Evolutionary conservation across 2,888 invertebrate genomes (phyloP).

Genomic region (Polymixis flavicincta): DNA sequence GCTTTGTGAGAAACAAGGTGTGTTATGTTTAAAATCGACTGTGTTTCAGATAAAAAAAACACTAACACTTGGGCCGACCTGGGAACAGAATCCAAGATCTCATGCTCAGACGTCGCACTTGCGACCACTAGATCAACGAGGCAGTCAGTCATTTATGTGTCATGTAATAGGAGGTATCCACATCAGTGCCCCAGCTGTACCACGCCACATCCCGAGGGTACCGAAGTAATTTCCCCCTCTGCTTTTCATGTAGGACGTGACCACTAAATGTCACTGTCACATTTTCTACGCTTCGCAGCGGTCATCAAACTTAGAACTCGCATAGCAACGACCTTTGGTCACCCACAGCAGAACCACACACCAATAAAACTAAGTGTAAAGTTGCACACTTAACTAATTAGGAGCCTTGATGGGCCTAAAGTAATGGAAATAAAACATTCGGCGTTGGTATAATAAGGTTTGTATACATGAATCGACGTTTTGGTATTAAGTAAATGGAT

Average conservation of each 20-base stretch:
- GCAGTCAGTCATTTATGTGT: no score
- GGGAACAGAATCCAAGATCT: no score
- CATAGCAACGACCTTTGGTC: constrained; percentile 8
- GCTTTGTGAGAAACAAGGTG: no score
- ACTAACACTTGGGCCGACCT: no score
- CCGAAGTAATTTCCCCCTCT: not conserved
- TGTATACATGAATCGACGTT: not conserved
- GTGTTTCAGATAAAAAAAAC: no score
- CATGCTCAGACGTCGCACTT: no score
- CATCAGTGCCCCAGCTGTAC: not conserved
- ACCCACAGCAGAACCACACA: constrained; percentile 13
- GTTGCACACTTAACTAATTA: constrained; percentile 61
- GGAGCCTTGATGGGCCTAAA: constrained; percentile 20
- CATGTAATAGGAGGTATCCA: not conserved
- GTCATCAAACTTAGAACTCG: constrained; percentile 20
- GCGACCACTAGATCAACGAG: no score
- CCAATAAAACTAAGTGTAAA: constrained; percentile 50
- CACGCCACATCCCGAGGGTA: not conserved
- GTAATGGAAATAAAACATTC: constrained; percentile 47
- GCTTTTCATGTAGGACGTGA: constrained; percentile 14
- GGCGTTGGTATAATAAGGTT: constrained; percentile 15
- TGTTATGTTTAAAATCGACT: no score
- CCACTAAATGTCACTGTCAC: not conserved
- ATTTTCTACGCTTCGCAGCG: not conserved
- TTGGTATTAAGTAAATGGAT: no score